A percentile compares a stretch with the other conserved stretches of the same genome.
Conservation (phyloP, 2,797 vertebrate species). For the Anolis apletophallus region DNA sequence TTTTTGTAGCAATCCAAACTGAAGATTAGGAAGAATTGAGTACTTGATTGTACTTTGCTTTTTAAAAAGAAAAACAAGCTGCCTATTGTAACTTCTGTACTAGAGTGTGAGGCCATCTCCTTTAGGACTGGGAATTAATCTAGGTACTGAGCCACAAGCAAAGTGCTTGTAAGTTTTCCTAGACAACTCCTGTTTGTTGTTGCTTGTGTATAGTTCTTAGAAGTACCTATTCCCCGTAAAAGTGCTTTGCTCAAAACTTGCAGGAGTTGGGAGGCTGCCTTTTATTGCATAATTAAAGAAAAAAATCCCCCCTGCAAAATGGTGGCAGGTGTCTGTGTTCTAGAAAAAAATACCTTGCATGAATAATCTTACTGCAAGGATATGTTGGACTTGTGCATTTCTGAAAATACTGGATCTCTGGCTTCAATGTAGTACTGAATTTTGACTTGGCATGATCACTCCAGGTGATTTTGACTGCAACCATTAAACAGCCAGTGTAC, state of each 20-base stretch:
- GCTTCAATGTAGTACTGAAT: neutral
- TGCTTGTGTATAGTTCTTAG: constrained; percentile 23
- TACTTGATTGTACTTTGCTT: constrained; percentile 18
- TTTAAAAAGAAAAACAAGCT: neutral
- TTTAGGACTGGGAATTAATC: constrained; percentile 14
- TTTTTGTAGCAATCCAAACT: constrained; percentile 32
- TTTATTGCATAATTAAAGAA: constrained; percentile 43
- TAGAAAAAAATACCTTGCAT: neutral
- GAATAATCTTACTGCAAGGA: neutral
- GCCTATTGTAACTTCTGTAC: neutral
- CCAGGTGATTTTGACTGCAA: neutral
- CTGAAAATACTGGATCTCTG: neutral
- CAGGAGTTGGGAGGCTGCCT: neutral
- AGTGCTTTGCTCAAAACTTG: constrained; percentile 3
- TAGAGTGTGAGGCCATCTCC: neutral
- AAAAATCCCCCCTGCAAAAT: neutral
- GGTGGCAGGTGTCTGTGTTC: constrained; percentile 7
- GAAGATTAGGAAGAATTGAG: constrained; percentile 24
- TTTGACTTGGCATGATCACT: neutral
- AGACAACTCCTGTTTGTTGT: neutral
- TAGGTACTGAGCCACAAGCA: constrained; percentile 2
- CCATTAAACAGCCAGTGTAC: neutral
- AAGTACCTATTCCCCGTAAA: constrained; percentile 28
- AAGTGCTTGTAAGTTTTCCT: constrained; percentile 2
- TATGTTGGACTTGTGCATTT: constrained; percentile 2